Percentiles rank a stretch among this genome's conserved stretches.
These are phyloP conservation scores for Arothron firmamentum DNA, from an alignment of 2,113 vertebrate species.

Conservation along the genomic window DNA sequence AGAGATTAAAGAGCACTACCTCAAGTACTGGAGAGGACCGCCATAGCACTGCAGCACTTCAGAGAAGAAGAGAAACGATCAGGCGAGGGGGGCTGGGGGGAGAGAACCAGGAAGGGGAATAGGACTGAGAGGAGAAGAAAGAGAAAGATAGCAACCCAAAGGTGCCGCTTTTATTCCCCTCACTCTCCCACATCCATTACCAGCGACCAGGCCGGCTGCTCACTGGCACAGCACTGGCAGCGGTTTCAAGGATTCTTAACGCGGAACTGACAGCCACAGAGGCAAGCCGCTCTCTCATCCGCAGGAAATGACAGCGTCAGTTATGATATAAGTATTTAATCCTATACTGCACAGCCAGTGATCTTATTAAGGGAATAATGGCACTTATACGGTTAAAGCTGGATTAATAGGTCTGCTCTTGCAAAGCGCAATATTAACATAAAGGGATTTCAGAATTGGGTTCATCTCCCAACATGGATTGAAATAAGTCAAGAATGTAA, in stretches of 20 bases:
- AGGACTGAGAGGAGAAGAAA: conserved; percentile 35
- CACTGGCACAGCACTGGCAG: conserved; percentile 47
- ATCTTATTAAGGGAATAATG: conserved; percentile 83
- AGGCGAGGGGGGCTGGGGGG: conserved; percentile 45
- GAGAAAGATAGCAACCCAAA: conserved; percentile 47
- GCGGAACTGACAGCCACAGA: conserved; percentile 71
- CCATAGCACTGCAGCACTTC: conserved; percentile 48
- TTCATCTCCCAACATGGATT: conserved; percentile 69
- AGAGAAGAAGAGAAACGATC: conserved; percentile 47
- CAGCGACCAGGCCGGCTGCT: conserved; percentile 35
- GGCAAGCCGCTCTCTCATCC: conserved; percentile 65
- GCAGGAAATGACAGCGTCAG: conserved; percentile 74
- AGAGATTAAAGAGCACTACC: conserved; percentile 60
- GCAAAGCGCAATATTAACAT: conserved; percentile 79
- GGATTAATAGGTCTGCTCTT: conserved; percentile 78
- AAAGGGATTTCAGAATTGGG: conserved; percentile 75
- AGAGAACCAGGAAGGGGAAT: conserved; percentile 35
- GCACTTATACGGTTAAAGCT: conserved; percentile 78
- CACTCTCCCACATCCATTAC: conserved; percentile 70
- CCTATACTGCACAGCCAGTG: conserved; percentile 78
- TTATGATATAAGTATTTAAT: conserved; percentile 82
- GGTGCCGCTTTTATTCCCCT: conserved; percentile 57
- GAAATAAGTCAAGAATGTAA: conserved; percentile 54
- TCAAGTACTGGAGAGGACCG: conserved; percentile 47
- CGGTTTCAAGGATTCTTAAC: conserved; percentile 66